phyloP scores from a whole-genome alignment of 2,113 vertebrate genomes.

The Thermophis baileyi region DNA sequence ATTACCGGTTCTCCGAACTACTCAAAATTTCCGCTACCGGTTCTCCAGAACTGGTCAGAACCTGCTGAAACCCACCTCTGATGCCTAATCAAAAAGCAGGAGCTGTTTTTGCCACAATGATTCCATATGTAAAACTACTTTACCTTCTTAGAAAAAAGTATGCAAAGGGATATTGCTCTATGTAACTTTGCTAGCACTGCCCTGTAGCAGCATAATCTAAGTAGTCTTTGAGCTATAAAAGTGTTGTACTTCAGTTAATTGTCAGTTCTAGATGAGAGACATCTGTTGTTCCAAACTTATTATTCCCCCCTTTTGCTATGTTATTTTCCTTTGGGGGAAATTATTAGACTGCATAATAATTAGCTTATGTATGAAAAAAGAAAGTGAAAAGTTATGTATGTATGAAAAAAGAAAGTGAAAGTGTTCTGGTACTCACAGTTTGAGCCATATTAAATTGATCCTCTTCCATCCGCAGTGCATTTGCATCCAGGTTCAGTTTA shows the following conservation, averaged over 20 bases:
- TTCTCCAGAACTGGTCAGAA: too few species aligned
- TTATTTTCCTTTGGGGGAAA: constrained; percentile 47
- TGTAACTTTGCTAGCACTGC: neutral
- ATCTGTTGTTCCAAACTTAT: neutral
- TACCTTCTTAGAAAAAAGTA: neutral
- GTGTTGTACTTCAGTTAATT: neutral
- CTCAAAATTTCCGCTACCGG: too few species aligned
- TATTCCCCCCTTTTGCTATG: neutral
- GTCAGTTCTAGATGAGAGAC: neutral
- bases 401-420: constrained; percentile 57
- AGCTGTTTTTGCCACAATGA: neutral
- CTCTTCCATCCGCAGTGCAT: neutral
- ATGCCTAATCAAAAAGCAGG: neutral
- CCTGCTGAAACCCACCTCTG: too few species aligned
- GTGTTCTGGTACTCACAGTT: neutral
- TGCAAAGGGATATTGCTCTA: neutral
- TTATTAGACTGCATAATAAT: constrained; percentile 54
- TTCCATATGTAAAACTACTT: constrained; percentile 3
- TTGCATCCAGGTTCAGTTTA: neutral
- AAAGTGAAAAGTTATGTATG: constrained; percentile 34
- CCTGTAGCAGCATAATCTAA: constrained; percentile 3
- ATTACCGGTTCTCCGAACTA: too few species aligned
- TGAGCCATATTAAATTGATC: neutral
- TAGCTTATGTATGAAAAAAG: constrained; percentile 54
- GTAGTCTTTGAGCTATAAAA: constrained; percentile 29